A percentile compares a stretch with the other conserved stretches of the same genome.
Conservation (phyloP, 2,797 vertebrate species). For the Platyrinchus mystaceus region DNA sequence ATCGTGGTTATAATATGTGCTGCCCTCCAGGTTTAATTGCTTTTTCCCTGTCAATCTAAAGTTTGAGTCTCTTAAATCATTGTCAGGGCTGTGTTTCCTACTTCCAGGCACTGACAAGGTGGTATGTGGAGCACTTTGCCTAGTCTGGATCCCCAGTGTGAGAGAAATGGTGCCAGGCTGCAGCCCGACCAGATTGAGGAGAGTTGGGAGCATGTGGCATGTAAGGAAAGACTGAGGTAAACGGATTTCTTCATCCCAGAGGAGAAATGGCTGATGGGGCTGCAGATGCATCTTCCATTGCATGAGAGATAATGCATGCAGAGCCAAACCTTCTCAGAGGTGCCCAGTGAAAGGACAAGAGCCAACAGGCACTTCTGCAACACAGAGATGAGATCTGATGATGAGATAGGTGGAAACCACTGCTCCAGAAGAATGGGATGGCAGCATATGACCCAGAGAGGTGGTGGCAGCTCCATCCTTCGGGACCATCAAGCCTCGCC, state of each 20-base stretch:
- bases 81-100: background rate
- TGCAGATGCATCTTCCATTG: background rate
- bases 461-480: background rate
- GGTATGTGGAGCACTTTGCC: background rate
- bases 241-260: background rate
- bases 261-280: background rate
- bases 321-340: background rate
- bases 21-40: background rate
- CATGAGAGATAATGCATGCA: background rate
- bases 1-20: accelerated
- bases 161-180: background rate
- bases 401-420: background rate
- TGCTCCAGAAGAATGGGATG: background rate
- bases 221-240: background rate
- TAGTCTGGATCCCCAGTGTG: background rate
- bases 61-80: background rate
- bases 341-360: background rate
- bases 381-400: background rate
- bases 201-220: accelerated
- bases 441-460: background rate
- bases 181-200: background rate
- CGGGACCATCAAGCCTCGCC: background rate
- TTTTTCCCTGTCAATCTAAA: background rate
- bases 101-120: background rate
- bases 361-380: background rate